Evolutionary conservation across 2,113 vertebrate genomes (phyloP), one percentile per base, ranked within the genome.

Genomic region (Gobio gobio): DNA sequence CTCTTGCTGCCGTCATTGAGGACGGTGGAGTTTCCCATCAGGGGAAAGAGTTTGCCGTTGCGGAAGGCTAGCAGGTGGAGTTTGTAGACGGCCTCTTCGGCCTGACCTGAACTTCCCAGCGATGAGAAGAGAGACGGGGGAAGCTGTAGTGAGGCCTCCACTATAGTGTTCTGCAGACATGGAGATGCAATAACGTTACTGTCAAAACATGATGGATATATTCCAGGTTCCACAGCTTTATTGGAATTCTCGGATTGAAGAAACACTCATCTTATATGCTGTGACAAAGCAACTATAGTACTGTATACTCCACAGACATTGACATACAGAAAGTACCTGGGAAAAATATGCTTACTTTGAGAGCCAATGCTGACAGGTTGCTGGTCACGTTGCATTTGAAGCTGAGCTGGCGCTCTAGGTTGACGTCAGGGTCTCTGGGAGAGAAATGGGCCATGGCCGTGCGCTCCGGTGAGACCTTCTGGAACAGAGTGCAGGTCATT

Each of bases 301-400:
- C 36, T 22, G n/a, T 47, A 20, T n/a, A 33, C 54, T 56, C 18
- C 54, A 56, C 18, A 56, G 18, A 56, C 18, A 56, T 0, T 56
- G 54, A 20, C 9, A 1, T 16, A 63, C 22, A 26, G 43, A 40
- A 47, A 64, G 58, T 5, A 4, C 24, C 45, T 8, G 24, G 51
- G 43, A 68, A 10, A 33, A 10, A 33, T 26, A 4, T 10, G 43
- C 91, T 0, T 40, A 99, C 98, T 96, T 99, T 99, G 81, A 97
- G 93, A 1, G 97, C 95, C 88, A 98, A 92, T 75, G 96, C 97
- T 85, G 97, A 96, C 74, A 98, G 94, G 0, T 97, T 96, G 89
- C 95, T 97, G 59, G 97, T 97, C 77, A 98, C 93, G 0, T 99
- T 99, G 93, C 98, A 99, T 83, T 99, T 99, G 89, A 99, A 98